A percentile compares a stretch with the other conserved stretches of the same genome.
phyloP scores from a whole-genome alignment of 2,113 vertebrate species.

The Phaethon lepturus region DNA sequence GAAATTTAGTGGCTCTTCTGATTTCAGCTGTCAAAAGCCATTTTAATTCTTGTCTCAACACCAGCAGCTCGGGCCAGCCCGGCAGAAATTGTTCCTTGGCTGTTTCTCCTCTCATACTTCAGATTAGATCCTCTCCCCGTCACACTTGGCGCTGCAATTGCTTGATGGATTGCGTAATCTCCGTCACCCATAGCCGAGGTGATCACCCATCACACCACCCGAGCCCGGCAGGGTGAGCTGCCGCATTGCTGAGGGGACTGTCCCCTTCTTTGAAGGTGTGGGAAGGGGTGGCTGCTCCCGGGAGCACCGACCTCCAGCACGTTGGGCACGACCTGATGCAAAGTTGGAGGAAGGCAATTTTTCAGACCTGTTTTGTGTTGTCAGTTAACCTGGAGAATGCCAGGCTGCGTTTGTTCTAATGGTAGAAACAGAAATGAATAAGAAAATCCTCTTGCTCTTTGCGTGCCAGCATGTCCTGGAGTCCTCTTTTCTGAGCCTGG shows the following conservation, averaged over 20 bases:
- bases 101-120: neutral
- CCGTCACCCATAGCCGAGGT: accelerated
- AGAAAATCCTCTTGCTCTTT: neutral
- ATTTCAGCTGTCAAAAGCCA: neutral
- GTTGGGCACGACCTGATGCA: neutral
- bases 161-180: neutral
- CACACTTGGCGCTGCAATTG: accelerated
- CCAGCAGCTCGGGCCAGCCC: neutral
- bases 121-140: accelerated
- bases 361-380: neutral
- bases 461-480: neutral
- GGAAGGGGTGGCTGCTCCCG: neutral
- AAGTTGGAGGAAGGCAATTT: neutral
- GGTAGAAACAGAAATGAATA: neutral
- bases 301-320: accelerated
- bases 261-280: accelerated
- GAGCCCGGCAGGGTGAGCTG: neutral
- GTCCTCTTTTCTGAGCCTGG: neutral
- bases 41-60: neutral
- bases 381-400: neutral
- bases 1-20: neutral
- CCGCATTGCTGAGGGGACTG: accelerated
- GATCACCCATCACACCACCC: no score
- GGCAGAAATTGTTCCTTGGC: neutral
- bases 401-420: neutral